Percentiles rank a stretch among this genome's conserved stretches.
Evolutionary conservation across 2,113 vertebrate genomes (phyloP).

Genomic region (Ornithorhynchus anatinus): DNA sequence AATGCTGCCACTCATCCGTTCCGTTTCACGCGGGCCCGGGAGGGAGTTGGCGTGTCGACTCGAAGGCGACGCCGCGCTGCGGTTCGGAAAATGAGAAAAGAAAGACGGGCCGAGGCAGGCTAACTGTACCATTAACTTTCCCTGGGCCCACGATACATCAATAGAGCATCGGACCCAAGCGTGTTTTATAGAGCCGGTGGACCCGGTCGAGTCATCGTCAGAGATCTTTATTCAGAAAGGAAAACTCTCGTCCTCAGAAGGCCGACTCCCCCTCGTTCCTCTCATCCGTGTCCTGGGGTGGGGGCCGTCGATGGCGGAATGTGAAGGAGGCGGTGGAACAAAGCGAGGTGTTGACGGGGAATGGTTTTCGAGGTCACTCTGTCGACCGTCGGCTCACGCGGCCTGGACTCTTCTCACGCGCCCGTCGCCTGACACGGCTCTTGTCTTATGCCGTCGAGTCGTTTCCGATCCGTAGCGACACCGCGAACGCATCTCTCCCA

Average conservation of each 20-base stretch:
- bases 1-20: conserved; percentile 71
- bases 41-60: conserved; percentile 59
- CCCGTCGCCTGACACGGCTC: too few species aligned
- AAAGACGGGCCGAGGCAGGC: conserved; percentile 48
- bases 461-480: too few species aligned
- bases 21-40: conserved; percentile 61
- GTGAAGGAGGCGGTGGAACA: too few species aligned
- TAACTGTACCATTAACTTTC: conserved; percentile 66
- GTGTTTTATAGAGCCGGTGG: conserved; percentile 53
- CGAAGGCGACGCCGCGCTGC: conserved; percentile 55
- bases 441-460: too few species aligned
- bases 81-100: conserved; percentile 65
- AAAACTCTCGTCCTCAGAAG: conserved; percentile 26
- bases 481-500: too few species aligned
- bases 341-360: neutral
- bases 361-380: neutral
- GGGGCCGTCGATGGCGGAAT: conserved; percentile 35
- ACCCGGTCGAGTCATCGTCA: conserved; percentile 47
- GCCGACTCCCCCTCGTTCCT: conserved; percentile 10
- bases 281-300: neutral
- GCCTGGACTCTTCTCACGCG: neutral
- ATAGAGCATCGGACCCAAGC: conserved; percentile 57
- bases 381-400: conserved; percentile 40
- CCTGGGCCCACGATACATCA: conserved; percentile 55
- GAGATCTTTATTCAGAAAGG: conserved; percentile 57